Base-by-base conservation (phyloP, 92 coral and sea anemone species). In the Micromussa lordhowensis region DNA sequence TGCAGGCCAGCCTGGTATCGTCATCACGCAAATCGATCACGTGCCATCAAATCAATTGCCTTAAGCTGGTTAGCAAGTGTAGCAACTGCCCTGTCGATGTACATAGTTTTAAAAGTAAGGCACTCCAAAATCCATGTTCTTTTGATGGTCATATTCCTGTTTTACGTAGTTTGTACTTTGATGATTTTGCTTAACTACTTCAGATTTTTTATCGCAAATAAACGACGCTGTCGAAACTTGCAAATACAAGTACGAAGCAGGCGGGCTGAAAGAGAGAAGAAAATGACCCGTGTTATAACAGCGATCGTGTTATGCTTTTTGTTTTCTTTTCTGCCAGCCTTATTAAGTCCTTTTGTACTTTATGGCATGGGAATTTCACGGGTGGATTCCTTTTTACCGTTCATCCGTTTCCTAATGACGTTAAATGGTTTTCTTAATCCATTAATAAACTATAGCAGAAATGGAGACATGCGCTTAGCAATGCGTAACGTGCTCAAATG, bases 361-460 rank as follows among this genome's bases (percentile, higher is more conserved):
- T 0, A 2, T 32, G 7, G 6, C 14, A 16, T 74, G 78, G 31
- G 26, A 16, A 4, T 35, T 17, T 55, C 0, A 16, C 26, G 10
- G 5, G 10, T 34, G 17, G 32, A 24, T 26, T 14, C 32, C 72
- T 49, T 76, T 24, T 10, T 3, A 48, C 80, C 58, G 7, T 40
- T 44, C 3, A 44, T 15, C 15, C 1, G 13, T 4, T 5, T 76
- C 3, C 49, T 79, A 22, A 1, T 79, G 1, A 54, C 82, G 0
- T 51, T 79, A 1, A 79, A 79, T 79, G 40, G 82, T 10, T 48
- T 79, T 61, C n/a, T 79, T 2, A 79, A 79, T 59, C 82, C 82
- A 1, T 55, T 79, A 36, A 13, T 79, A 21, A 79, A 79, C 69
- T 79, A 29, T 55, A 63, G 69, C n/a, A 31, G 82, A 31, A 54